Conservation (phyloP, 2,113 vertebrate species). For the Corvus cornix region DNA sequence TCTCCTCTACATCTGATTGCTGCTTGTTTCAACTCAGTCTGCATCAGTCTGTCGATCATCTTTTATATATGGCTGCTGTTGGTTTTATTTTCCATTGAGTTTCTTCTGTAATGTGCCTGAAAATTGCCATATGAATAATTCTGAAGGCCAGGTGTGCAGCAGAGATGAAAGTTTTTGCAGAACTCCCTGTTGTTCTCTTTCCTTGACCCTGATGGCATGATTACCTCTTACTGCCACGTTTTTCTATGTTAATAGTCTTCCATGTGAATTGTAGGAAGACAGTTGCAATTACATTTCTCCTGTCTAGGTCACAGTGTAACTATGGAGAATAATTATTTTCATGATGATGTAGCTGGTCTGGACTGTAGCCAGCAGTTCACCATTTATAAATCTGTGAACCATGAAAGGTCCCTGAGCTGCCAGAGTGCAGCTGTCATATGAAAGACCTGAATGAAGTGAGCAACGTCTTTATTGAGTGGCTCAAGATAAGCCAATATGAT, state of each 20-base stretch:
- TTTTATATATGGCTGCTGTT: neutral
- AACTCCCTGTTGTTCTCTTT: neutral
- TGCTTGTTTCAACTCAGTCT: neutral
- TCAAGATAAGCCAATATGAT: neutral
- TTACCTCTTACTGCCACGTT: neutral
- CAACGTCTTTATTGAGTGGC: neutral
- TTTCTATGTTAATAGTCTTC: neutral
- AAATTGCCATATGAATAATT: neutral
- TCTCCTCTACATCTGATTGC: neutral
- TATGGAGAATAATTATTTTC: neutral
- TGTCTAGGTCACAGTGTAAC: neutral
- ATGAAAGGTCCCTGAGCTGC: neutral
- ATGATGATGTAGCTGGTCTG: neutral
- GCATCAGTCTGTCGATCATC: neutral
- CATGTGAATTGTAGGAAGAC: neutral
- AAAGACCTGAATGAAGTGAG: neutral
- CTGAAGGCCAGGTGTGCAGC: neutral
- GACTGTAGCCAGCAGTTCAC: neutral
- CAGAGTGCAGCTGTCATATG: neutral
- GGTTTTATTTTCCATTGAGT: neutral
- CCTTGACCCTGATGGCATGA: neutral
- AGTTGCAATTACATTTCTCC: neutral
- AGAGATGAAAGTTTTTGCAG: neutral
- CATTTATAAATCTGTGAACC: neutral
- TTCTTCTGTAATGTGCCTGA: neutral